phyloP scores from a whole-genome alignment of 1,140 invertebrate species.

The Trichonephila clavipes region DNA sequence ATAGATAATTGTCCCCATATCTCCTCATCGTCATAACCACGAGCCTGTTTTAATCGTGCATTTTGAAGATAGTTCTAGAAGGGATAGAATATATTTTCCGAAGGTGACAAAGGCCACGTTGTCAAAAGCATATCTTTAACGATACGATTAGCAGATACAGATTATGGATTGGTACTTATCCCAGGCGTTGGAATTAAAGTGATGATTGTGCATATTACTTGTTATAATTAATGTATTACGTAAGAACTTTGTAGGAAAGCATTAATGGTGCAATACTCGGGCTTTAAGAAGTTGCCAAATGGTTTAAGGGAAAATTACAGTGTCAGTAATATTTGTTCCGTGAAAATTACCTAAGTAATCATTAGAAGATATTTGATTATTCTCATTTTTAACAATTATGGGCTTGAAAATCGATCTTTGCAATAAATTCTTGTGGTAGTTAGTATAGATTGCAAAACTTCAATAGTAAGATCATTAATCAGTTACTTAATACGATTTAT shows the following conservation, averaged over 20 bases:
- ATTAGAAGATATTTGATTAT: too few relatives aligned
- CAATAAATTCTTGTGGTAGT: too few relatives aligned
- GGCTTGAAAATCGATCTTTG: too few relatives aligned
- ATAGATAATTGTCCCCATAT: conserved; percentile 11
- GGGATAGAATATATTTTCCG: neutral
- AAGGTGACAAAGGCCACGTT: neutral
- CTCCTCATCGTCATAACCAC: neutral
- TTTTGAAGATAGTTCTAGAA: neutral
- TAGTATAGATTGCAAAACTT: too few relatives aligned
- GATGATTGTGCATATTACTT: neutral
- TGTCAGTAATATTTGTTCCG: neutral
- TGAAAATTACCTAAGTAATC: neutral
- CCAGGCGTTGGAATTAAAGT: neutral
- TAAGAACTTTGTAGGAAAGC: neutral
- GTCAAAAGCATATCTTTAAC: neutral
- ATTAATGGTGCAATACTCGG: neutral
- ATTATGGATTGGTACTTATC: neutral
- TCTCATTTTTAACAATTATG: too few relatives aligned
- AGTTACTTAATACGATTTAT: too few relatives aligned
- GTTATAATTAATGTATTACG: neutral
- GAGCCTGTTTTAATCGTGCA: neutral
- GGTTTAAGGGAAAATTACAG: neutral
- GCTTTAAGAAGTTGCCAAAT: neutral
- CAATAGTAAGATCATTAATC: too few relatives aligned
- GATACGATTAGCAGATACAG: neutral